A percentile compares a stretch with the other conserved stretches of the same genome.
Conservation (phyloP, 2,888 invertebrate species). For the Leptopilina drosophilae region DNA sequence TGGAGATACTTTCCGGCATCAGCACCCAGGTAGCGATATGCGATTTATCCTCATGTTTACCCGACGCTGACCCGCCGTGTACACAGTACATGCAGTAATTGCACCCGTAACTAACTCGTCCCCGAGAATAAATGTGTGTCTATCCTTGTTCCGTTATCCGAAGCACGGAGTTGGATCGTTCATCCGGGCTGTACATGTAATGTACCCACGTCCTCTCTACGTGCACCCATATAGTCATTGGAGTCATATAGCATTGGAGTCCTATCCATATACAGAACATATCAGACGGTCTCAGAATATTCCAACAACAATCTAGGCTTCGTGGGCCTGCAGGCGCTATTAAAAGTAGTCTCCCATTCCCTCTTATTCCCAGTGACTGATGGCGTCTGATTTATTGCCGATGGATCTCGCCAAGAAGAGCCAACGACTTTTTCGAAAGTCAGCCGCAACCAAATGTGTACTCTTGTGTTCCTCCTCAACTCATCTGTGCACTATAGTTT, state of each 20-base stretch:
- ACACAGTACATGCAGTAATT: slow-evolving; percentile 41
- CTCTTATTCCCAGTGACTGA: slow-evolving; percentile 40
- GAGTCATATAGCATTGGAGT: too few relatives aligned
- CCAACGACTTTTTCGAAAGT: slow-evolving; percentile 17
- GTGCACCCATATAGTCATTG: too few relatives aligned
- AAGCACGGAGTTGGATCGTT: slow-evolving; percentile 16
- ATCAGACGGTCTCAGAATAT: background rate
- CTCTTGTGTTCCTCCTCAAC: slow-evolving; percentile 5
- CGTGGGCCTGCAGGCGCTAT: slow-evolving; percentile 36
- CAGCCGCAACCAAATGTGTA: slow-evolving; percentile 9
- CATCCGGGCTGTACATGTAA: background rate
- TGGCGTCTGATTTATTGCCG: slow-evolving; percentile 35
- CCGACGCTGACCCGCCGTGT: slow-evolving; percentile 33
- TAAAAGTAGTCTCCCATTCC: slow-evolving; percentile 31
- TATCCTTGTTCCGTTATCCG: slow-evolving; percentile 43
- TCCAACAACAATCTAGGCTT: slow-evolving; percentile 20
- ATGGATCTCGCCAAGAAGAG: slow-evolving; percentile 19
- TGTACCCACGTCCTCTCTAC: too few relatives aligned
- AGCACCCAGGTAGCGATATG: slow-evolving; percentile 40
- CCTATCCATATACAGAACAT: background rate
- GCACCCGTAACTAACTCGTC: slow-evolving; percentile 47
- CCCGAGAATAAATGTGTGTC: slow-evolving; percentile 38
- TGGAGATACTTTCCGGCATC: slow-evolving; percentile 40
- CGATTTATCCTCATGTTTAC: slow-evolving; percentile 41
- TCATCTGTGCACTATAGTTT: too few relatives aligned